Conservation (phyloP, 2,888 invertebrate genomes). For the Lymantria monacha region DNA sequence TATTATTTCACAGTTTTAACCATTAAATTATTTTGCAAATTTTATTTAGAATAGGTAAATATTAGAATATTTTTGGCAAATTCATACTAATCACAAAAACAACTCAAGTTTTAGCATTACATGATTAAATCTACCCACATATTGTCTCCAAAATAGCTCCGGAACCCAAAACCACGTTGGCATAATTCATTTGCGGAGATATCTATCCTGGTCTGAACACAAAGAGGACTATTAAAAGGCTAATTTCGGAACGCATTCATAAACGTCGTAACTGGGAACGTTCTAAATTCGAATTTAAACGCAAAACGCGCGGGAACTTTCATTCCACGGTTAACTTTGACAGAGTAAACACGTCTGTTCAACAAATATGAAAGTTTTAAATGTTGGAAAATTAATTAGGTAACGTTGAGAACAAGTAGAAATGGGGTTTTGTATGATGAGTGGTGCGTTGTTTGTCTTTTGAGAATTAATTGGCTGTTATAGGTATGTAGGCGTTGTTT, state of each 20-base stretch:
- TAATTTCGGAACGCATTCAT: conserved; percentile 50
- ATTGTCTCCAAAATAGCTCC: conserved; percentile 11
- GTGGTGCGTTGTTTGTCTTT: conserved; percentile 21
- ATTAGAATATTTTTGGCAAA: no score
- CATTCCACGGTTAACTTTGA: conserved; percentile 30
- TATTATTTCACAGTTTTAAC: no score
- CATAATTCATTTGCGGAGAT: conserved; percentile 25
- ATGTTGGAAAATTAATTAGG: conserved; percentile 35
- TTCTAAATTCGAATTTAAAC: conserved; percentile 43
- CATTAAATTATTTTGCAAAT: no score
- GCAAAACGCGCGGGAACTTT: conserved; percentile 30
- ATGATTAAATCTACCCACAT: background rate
- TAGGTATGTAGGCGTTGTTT: conserved; percentile 1
- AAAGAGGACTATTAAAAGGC: conserved; percentile 42
- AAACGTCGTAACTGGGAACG: conserved; percentile 34
- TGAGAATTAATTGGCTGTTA: conserved; percentile 19
- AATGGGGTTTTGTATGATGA: conserved; percentile 19
- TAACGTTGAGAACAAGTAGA: conserved; percentile 11
- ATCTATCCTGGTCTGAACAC: conserved; percentile 29
- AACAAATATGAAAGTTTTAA: conserved; percentile 37
- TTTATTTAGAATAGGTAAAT: no score
- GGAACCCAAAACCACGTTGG: conserved; percentile 18
- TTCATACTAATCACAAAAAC: no score
- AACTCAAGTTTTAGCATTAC: no score
- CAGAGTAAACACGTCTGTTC: conserved; percentile 35